Evolutionary conservation across 2,888 invertebrate species (phyloP).

Genomic region (Stramonita haemastoma): DNA sequence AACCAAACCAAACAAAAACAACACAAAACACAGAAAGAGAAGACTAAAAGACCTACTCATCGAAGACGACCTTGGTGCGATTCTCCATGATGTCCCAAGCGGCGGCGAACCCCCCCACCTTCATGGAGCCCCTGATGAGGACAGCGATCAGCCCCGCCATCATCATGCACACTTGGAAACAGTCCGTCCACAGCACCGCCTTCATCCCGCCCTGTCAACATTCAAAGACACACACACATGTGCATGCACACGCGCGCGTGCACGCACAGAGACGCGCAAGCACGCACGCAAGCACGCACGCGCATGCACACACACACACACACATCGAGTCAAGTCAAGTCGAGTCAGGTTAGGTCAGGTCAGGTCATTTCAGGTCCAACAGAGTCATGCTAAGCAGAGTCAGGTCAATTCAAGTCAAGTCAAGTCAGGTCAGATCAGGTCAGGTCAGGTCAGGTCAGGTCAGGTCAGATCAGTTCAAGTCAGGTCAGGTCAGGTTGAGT

Average conservation of each 20-base stretch:
- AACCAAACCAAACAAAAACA: no score
- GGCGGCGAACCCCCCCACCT: conserved; percentile 71
- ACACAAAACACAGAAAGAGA: no score
- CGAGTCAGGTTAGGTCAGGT: not conserved
- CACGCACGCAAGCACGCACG: not conserved
- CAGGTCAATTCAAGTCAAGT: no score
- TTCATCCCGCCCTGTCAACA: conserved; percentile 74
- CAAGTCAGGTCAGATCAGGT: no score
- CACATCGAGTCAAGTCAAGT: no score
- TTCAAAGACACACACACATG: not conserved
- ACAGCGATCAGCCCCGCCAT: conserved; percentile 76
- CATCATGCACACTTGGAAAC: conserved; percentile 78
- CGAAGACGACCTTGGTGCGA: conserved; percentile 72
- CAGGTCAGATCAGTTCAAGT: no score
- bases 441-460: no score
- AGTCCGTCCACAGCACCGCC: conserved; percentile 79
- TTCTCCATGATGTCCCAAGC: conserved; percentile 69
- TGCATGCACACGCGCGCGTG: not conserved
- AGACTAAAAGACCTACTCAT: conserved; percentile 65
- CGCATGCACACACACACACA: conserved; percentile 13
- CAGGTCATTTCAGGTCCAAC: no score
- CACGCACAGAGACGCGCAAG: not conserved
- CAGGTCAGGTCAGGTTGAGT: no score
- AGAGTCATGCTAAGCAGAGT: no score
- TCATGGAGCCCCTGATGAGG: conserved; percentile 73